phyloP scores from a whole-genome alignment of 2,888 invertebrate genomes.

The Corythucha ciliata region DNA sequence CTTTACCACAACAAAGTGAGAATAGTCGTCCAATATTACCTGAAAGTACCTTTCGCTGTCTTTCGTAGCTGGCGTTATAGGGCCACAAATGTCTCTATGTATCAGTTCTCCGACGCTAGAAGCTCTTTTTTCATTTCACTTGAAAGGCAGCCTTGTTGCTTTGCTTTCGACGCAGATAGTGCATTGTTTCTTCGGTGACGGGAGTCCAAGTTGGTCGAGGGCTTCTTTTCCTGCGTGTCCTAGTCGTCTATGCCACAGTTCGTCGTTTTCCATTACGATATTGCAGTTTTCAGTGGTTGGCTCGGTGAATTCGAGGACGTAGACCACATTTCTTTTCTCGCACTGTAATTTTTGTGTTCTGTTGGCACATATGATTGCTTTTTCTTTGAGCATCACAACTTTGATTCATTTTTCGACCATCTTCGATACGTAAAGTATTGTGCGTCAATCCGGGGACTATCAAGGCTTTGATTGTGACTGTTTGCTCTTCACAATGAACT shows the following conservation, averaged over 20 bases:
- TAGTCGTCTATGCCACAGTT: slow-evolving; percentile 18
- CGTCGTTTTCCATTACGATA: no score
- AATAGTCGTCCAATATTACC: slow-evolving; percentile 37
- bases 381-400: not conserved
- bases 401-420: not conserved
- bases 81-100: slow-evolving; percentile 35
- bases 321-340: not conserved
- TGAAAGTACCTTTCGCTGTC: slow-evolving; percentile 33
- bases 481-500: no score
- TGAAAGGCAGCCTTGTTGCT: not conserved
- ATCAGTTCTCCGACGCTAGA: slow-evolving; percentile 28
- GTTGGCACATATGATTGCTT: not conserved
- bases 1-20: slow-evolving; percentile 33
- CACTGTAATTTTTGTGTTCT: not conserved
- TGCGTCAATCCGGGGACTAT: not conserved
- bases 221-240: slow-evolving; percentile 11
- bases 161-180: slow-evolving; percentile 9
- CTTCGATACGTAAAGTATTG: not conserved
- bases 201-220: slow-evolving; percentile 8
- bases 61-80: slow-evolving; percentile 28
- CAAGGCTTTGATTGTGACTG: not conserved
- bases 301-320: no score
- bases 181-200: not conserved
- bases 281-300: no score
- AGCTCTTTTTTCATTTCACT: slow-evolving; percentile 3